A percentile compares a stretch with the other conserved stretches of the same genome.
These are phyloP conservation scores for Capitulum mitella DNA, from an alignment of 2,888 invertebrate genomes.

Conservation along the genomic window DNA sequence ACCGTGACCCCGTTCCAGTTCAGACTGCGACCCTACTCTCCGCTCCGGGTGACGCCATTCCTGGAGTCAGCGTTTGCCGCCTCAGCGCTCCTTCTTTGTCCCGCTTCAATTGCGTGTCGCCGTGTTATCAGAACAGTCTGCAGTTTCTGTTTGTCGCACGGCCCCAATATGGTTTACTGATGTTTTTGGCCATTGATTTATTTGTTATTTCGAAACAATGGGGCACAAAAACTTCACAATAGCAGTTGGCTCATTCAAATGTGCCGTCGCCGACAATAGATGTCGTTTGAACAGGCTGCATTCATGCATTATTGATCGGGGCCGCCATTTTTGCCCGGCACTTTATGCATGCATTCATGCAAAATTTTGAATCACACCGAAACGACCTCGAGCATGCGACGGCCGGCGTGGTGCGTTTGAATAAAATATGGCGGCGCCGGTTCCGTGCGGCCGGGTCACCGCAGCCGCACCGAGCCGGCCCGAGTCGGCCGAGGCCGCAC, in stretches of 20 bases:
- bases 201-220: neutral
- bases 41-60: too few species aligned
- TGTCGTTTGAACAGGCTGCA: neutral
- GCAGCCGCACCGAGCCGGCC: neutral
- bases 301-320: conserved; percentile 17
- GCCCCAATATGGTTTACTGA: neutral
- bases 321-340: neutral
- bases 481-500: too few species aligned
- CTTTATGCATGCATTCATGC: conserved; percentile 3
- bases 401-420: neutral
- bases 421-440: neutral
- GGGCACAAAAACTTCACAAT: neutral
- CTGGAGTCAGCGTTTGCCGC: neutral
- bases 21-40: too few species aligned
- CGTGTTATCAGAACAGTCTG: neutral
- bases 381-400: neutral
- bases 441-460: neutral
- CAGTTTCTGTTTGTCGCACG: neutral
- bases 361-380: neutral
- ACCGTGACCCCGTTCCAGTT: too few species aligned
- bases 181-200: conserved; percentile 1
- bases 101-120: neutral
- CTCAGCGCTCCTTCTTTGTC: too few species aligned
- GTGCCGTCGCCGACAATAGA: neutral
- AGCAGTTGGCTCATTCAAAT: neutral